Base-by-base conservation (phyloP, 1,140 invertebrate genomes). In the Polyergus mexicanus region DNA sequence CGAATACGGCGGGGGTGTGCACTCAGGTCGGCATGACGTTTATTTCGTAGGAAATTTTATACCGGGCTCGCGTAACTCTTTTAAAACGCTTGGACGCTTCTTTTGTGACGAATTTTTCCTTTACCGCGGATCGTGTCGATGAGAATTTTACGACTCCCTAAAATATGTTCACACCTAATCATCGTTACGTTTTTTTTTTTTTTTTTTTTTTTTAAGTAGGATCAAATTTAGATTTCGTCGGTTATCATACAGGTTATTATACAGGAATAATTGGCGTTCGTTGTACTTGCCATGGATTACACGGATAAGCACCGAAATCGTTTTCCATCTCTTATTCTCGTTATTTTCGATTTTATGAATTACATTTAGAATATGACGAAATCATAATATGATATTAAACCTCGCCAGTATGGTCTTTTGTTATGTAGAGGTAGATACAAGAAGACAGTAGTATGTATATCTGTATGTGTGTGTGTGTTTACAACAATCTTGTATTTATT, bases 21-120 rank as follows among this genome's bases (percentile, higher is more conserved):
- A 83, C 62, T 74, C 72, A 83, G 56, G n/a, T n/a, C 6, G 68
- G n/a, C 38, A n/a, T 81, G 47, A 51, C 65, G 13, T 83, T 74
- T 47, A 62, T 62, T 72, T 13, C 13, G 54, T 25, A 58, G 11
- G 28, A 71, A 60, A 74, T 74, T 74, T 58, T 74, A 35, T 56
- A 16, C 51, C 28, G 4, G 47, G 47, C 1, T 69, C 28, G 38
- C 28, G 28, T 60, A 32, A 32, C 38, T 38, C 10, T 68, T 62
- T 47, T 32, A 16, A 25, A n/a, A 3, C 1, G 5, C n/a, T 78
- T n/a, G 63, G 25, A 16, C 10, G 11, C 11, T 8, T 28, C 54
- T 80, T 80, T n/a, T 51, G 13, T 11, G 11, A 66, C 3, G 16
- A 38, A 69, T 69, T 16, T 80, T 54, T 51, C 10, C n/a, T 22